phyloP scores from a whole-genome alignment of 2,797 vertebrate species.

The Columba guinea region DNA sequence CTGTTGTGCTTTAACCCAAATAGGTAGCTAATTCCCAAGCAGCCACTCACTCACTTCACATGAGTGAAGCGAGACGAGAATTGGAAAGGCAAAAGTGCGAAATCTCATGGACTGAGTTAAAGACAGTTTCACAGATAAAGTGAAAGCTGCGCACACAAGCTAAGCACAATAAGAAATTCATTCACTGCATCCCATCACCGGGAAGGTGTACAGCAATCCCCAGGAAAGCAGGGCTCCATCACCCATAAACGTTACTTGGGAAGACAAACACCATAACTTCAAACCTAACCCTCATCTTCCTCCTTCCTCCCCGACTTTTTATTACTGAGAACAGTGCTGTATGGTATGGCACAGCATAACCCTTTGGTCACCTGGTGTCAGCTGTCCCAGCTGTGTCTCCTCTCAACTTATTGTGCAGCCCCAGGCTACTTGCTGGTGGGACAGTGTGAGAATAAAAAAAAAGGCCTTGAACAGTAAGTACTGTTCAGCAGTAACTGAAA shows the following conservation, averaged over 20 bases:
- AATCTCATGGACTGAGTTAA: neutral
- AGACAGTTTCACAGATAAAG: neutral
- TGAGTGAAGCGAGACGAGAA: neutral
- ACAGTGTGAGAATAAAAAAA: neutral
- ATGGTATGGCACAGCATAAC: neutral
- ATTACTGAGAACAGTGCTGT: neutral
- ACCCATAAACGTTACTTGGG: fast-evolving
- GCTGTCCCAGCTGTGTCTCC: neutral
- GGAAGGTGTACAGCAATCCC: neutral
- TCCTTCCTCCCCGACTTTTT: neutral
- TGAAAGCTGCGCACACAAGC: fast-evolving
- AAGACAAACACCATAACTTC: fast-evolving
- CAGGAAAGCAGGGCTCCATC: neutral
- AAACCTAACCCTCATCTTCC: fast-evolving
- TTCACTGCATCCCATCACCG: neutral
- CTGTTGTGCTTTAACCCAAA: neutral
- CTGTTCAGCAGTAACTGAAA: neutral
- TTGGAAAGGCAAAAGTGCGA: neutral
- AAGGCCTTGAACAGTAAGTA: neutral
- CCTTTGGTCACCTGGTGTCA: neutral
- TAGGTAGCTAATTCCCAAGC: neutral
- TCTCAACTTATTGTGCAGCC: neutral
- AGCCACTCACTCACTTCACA: neutral
- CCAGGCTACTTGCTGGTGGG: neutral
- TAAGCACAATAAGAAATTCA: neutral